Evolutionary conservation across 2,113 vertebrate genomes (phyloP).

Genomic region (Lota lota): DNA sequence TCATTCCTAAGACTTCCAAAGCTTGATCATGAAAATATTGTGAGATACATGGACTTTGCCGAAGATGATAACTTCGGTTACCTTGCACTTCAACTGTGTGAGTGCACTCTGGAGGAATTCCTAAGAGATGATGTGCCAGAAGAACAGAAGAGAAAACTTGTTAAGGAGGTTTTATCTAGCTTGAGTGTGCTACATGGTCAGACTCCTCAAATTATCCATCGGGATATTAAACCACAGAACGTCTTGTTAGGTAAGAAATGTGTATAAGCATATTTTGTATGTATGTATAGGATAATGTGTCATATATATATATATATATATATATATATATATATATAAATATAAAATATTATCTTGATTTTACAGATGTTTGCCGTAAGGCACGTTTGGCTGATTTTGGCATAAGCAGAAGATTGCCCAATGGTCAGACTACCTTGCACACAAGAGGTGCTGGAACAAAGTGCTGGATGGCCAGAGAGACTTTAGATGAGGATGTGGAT

Average conservation of each 20-base stretch:
- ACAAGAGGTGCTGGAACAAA: constrained; percentile 55
- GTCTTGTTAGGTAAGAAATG: constrained; percentile 60
- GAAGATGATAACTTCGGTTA: constrained; percentile 63
- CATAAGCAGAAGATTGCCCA: constrained; percentile 51
- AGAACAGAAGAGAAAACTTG: constrained; percentile 16
- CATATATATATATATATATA: not conserved
- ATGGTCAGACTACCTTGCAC: constrained; percentile 36
- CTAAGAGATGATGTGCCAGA: constrained; percentile 21
- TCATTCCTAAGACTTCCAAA: constrained; percentile 40
- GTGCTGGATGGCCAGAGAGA: constrained; percentile 66
- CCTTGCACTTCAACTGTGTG: constrained; percentile 68
- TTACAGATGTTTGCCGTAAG: constrained; percentile 39
- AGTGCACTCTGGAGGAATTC: constrained; percentile 63
- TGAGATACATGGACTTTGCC: constrained; percentile 53
- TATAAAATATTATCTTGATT: not conserved
- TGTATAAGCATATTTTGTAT: too few species aligned
- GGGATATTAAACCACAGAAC: constrained; percentile 70
- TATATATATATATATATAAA: too few species aligned
- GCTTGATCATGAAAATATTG: constrained; percentile 50
- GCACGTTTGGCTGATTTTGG: constrained; percentile 64
- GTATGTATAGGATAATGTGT: too few species aligned
- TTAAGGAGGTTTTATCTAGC: constrained; percentile 40
- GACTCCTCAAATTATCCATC: constrained; percentile 47
- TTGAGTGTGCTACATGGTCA: constrained; percentile 49
- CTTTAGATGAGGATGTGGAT: constrained; percentile 15